Conservation (phyloP, 2,797 vertebrate species). For the Karalla daura region DNA sequence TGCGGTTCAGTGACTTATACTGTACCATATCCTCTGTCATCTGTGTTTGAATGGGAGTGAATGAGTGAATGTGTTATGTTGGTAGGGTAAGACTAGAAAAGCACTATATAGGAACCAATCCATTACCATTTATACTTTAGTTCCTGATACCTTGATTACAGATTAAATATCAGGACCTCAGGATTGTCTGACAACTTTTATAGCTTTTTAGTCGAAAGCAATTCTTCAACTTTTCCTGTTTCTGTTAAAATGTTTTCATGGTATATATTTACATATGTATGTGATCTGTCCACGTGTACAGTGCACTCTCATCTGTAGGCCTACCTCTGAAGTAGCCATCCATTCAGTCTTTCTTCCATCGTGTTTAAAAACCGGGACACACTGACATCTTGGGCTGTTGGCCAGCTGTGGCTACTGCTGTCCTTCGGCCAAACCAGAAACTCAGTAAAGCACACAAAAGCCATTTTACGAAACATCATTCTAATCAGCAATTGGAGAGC, state of each 20-base stretch:
- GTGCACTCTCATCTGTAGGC: not conserved
- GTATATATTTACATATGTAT: not conserved
- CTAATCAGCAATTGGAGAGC: conserved; percentile 13
- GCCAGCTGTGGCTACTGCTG: conserved; percentile 28
- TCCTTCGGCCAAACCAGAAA: conserved; percentile 28
- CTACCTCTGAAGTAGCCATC: conserved; percentile 14
- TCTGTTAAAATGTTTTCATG: not conserved
- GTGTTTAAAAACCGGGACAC: conserved; percentile 27
- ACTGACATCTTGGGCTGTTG: conserved; percentile 9
- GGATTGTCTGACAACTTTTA: no score
- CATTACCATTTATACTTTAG: no score
- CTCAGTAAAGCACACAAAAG: conserved; percentile 40
- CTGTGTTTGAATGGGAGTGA: no score
- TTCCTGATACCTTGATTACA: no score
- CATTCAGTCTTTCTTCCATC: conserved; percentile 9
- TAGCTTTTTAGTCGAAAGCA: no score
- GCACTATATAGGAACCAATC: no score
- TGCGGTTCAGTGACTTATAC: no score
- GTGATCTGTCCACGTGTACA: not conserved
- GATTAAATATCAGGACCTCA: no score
- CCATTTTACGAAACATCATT: conserved; percentile 10
- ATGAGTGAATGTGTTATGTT: no score
- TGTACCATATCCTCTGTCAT: no score
- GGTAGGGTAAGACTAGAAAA: no score
- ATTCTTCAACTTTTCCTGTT: no score